Conservation (phyloP, 2,113 vertebrate species). For the Phyllostomus hastatus region DNA sequence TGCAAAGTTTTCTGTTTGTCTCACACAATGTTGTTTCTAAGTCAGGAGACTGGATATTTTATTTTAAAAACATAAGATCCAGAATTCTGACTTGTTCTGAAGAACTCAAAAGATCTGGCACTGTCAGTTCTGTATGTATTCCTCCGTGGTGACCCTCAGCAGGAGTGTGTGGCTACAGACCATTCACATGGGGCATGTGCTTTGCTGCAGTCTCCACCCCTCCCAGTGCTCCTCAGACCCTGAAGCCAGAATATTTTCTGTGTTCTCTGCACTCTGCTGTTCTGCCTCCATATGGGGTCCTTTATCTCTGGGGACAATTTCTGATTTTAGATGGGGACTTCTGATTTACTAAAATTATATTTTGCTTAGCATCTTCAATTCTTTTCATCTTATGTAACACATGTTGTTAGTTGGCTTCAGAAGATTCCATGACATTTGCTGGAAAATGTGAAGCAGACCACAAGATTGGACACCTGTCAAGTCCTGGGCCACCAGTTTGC, state of each 20-base stretch:
- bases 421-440: not conserved
- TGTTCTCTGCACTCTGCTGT: not conserved
- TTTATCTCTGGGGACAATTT: not conserved
- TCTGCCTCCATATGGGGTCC: not conserved
- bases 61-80: not conserved
- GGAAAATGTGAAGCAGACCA: not conserved
- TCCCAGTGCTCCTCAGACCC: fast-evolving
- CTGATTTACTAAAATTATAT: not conserved
- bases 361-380: not conserved
- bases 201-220: fast-evolving
- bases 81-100: not conserved
- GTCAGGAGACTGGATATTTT: not conserved
- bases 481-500: not conserved
- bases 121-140: fast-evolving
- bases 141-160: not conserved
- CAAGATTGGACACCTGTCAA: not conserved
- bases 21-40: not conserved
- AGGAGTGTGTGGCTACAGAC: fast-evolving
- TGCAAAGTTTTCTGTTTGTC: not conserved
- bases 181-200: not conserved
- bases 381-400: not conserved
- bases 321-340: not conserved
- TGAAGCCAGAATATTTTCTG: not conserved
- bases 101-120: not conserved
- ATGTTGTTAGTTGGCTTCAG: not conserved